Evolutionary conservation across 2,113 vertebrate species (phyloP).

Genomic region (Gallinago undulata): DNA sequence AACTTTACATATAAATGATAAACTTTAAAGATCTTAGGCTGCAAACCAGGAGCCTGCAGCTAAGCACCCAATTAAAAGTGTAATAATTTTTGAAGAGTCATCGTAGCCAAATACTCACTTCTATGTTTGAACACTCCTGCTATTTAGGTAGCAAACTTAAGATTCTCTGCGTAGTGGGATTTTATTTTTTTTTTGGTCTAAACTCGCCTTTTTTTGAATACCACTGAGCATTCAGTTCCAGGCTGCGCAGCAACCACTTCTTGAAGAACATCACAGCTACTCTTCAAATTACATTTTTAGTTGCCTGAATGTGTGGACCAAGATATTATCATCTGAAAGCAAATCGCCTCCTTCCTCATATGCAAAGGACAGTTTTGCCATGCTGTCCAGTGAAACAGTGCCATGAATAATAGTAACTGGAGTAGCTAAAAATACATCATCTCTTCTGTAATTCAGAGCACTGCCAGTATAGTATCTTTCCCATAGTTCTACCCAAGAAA

Average conservation of each 20-base stretch:
- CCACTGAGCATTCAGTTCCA: not conserved
- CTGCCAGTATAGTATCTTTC: not conserved
- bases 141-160: not conserved
- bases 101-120: not conserved
- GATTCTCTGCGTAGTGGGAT: not conserved
- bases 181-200: not conserved
- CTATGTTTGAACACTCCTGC: not conserved
- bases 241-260: not conserved
- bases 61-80: not conserved
- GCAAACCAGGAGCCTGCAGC: not conserved
- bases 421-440: not conserved
- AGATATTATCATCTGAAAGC: not conserved
- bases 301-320: not conserved
- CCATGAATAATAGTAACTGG: not conserved
- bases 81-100: not conserved
- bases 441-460: not conserved
- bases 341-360: not conserved
- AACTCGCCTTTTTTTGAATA: not conserved
- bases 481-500: constrained; percentile 3
- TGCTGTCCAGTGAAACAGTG: not conserved
- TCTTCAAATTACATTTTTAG: not conserved
- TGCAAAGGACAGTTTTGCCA: not conserved
- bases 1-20: not conserved
- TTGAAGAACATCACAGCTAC: not conserved
- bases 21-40: not conserved